These are phyloP conservation scores for Lissocephala sabroskyi DNA, from an alignment of 2,888 invertebrate species.

Conservation along the genomic window DNA sequence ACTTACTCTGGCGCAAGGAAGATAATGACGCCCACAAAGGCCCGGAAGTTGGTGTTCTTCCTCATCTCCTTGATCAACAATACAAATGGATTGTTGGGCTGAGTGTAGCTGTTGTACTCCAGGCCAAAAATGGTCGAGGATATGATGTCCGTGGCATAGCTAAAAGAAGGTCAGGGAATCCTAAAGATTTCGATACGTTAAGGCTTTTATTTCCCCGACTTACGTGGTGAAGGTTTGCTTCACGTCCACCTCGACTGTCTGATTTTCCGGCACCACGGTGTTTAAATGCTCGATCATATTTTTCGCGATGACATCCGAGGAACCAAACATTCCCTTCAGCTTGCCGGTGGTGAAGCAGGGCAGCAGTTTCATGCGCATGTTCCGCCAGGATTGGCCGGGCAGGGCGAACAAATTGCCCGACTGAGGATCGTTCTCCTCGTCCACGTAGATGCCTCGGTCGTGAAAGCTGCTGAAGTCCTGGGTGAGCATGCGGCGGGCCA, in stretches of 20 bases:
- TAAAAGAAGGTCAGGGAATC: conserved; percentile 12
- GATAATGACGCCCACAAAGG: conserved; percentile 18
- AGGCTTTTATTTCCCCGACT: conserved; percentile 2
- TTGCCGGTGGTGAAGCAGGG: conserved; percentile 79
- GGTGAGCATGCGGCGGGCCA: conserved; percentile 76
- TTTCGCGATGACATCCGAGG: conserved; percentile 75
- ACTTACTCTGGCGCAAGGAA: conserved; percentile 52
- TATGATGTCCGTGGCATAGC: conserved; percentile 70
- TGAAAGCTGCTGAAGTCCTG: conserved; percentile 78
- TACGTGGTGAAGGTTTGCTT: conserved; percentile 46
- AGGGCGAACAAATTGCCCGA: conserved; percentile 73
- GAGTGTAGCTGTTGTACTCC: conserved; percentile 56
- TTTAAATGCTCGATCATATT: conserved; percentile 73
- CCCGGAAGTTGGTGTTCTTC: conserved; percentile 2
- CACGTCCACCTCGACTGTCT: conserved; percentile 71
- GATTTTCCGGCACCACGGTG: conserved; percentile 48
- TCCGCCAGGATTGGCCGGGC: conserved; percentile 75
- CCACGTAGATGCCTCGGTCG: conserved; percentile 77
- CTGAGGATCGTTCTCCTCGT: conserved; percentile 77
- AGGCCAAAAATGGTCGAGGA: conserved; percentile 70
- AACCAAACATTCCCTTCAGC: conserved; percentile 77
- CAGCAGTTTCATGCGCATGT: conserved; percentile 76
- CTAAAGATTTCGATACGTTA: background rate
- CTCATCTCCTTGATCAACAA: conserved; percentile 25
- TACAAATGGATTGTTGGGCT: conserved; percentile 57